Base-by-base conservation (phyloP, 2,888 invertebrate species). In the Tetropium fuscum region DNA sequence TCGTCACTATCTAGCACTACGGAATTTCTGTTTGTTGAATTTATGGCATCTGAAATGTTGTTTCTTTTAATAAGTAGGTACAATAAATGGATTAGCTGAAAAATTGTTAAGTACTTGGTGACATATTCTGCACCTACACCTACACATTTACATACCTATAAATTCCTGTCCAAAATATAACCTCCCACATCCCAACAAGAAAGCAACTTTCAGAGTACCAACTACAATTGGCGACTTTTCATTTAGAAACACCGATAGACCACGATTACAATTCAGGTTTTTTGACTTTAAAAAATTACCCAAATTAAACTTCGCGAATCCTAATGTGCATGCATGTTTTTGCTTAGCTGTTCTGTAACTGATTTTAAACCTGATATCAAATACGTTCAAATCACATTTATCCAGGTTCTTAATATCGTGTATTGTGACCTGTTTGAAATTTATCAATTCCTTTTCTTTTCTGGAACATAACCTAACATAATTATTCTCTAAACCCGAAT, bases 91-190 rank as follows among this genome's bases (percentile, higher is more conserved):
- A n/a, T n/a, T n/a, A n/a, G n/a, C n/a, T n/a, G n/a, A n/a, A n/a
- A n/a, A n/a, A n/a, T n/a, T n/a, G n/a, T n/a, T n/a, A n/a, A n/a
- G n/a, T n/a, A n/a, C n/a, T n/a, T n/a, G n/a, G n/a, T n/a, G n/a
- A n/a, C n/a, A n/a, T n/a, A n/a, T n/a, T n/a, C n/a, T n/a, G n/a
- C n/a, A n/a, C n/a, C n/a, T n/a, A n/a, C n/a, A n/a, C n/a, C n/a
- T n/a, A n/a, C 1, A 2, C 5, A 45, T 10, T 32, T 16, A 66
- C 72, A 74, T 74, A 83, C 83, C 83, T 63, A 84, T 71, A 71
- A 83, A 83, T 65, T 84, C 81, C 71, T 80, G 82, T 30, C 84
- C 85, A 74, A 84, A 85, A 70, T 84, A 83, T 43, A 82, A 71
- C 66, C 77, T 76, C 63, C 83, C 83, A 67, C 82, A 82, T 3